Base-by-base conservation (phyloP, 2,113 vertebrate genomes). In the Triplophysa dalaica region DNA sequence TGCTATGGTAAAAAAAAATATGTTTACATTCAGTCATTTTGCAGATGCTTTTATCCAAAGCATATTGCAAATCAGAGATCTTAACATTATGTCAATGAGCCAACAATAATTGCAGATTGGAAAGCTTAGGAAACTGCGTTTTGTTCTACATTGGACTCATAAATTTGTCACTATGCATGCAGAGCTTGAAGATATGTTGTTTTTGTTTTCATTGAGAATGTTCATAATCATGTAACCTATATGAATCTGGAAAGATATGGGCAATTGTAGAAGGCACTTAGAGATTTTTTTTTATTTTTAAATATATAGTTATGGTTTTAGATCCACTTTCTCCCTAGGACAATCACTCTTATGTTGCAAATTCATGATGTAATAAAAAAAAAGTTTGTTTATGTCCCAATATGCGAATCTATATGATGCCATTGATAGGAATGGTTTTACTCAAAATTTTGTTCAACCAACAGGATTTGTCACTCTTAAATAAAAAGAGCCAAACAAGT, bases 251-350 rank as follows among this genome's bases (percentile, higher is more conserved):
- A 70, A 21, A n/a, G 33, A 26, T 72, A 58, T 4, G 8, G 29
- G 52, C 24, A 70, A n/a, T 56, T 19, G 54, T 50, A 54, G 50
- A 70, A 73, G n/a, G 52, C 52, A 73, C 70, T 72, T 72, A 60
- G 19, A 73, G 13, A 43, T 41, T 38, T 58, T 9, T 16, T 8
- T 21, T 8, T 1, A 54, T 54, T 19, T 7, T 17, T 19, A 0
- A 5, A 24, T 6, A 29, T 52, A 24, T 52, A 41, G 7, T 70
- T 26, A 56, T 21, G 45, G n/a, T 68, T 17, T 21, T 21, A 56
- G 16, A 2, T 48, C 7, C 12, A 22, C 3, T 50, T 54, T 56
- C 33, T 16, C 10, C 50, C 26, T 8, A 8, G 1, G 0, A 52
- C 26, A 10, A 13, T 54, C 24, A 14, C n/a, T 56, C 69, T 58